Evolutionary conservation across 2,113 vertebrate genomes (phyloP).

Genomic region (Chionomys nivalis): DNA sequence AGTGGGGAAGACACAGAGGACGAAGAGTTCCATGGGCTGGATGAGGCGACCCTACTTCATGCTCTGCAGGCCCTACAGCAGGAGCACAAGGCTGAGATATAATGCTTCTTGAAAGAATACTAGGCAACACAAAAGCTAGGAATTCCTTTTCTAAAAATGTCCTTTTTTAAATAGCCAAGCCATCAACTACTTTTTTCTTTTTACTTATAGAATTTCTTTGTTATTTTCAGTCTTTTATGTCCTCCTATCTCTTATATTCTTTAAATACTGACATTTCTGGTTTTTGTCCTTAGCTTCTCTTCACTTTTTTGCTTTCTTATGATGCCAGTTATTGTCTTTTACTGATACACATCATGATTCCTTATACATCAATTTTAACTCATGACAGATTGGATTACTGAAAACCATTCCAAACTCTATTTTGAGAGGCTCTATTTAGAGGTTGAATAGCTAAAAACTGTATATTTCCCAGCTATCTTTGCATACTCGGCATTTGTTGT

Average conservation of each 20-base stretch:
- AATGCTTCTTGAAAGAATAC: too few species aligned
- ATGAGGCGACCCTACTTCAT: too few species aligned
- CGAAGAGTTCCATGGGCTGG: too few species aligned
- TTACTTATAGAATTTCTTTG: not conserved
- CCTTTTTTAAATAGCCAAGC: too few species aligned
- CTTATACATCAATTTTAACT: conserved; percentile 46
- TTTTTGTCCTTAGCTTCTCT: conserved; percentile 13
- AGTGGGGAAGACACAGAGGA: too few species aligned
- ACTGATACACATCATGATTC: not conserved
- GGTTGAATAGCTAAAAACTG: not conserved
- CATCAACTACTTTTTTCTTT: not conserved
- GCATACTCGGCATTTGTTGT: not conserved
- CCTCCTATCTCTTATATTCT: not conserved
- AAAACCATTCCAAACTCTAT: not conserved
- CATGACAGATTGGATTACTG: conserved; percentile 39
- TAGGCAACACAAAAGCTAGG: not conserved
- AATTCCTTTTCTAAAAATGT: not conserved
- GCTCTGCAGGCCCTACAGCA: too few species aligned
- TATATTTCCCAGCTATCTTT: conserved; percentile 28
- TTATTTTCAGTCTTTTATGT: not conserved
- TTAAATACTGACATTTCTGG: not conserved
- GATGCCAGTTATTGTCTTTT: conserved; percentile 29
- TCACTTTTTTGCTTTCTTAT: not conserved
- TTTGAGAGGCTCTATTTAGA: conserved; percentile 43
- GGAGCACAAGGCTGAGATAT: too few species aligned